These are phyloP conservation scores for Rhynchonycteris naso DNA, from an alignment of 2,797 vertebrate species.

Conservation along the genomic window DNA sequence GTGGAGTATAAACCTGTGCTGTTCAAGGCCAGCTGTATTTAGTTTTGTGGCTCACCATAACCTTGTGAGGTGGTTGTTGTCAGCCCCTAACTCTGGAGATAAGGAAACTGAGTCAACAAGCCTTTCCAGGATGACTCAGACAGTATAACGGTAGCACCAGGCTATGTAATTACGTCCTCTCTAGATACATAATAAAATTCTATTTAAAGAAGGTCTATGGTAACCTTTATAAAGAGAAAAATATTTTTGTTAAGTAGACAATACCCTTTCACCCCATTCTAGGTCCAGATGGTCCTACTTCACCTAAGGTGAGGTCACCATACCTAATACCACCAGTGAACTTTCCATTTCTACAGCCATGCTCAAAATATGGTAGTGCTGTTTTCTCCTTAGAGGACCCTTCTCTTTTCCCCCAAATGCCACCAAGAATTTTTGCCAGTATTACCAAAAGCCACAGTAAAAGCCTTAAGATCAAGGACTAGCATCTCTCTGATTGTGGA, in stretches of 20 bases:
- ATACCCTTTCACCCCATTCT: background rate
- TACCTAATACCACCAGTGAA: background rate
- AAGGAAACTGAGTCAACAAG: background rate
- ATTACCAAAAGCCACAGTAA: background rate
- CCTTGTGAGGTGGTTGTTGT: background rate
- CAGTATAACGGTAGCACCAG: no score
- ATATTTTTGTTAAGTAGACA: background rate
- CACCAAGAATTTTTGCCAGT: background rate
- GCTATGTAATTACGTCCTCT: background rate
- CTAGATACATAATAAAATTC: background rate
- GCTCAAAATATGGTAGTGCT: background rate
- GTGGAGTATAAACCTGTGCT: background rate
- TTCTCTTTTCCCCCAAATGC: background rate
- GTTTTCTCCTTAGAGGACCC: background rate
- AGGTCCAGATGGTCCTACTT: background rate
- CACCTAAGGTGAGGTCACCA: background rate
- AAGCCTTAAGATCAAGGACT: background rate
- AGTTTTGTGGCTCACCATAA: background rate
- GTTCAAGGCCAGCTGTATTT: background rate
- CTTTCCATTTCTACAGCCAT: background rate
- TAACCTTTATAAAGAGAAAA: background rate
- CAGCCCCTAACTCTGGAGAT: background rate
- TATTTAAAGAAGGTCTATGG: background rate
- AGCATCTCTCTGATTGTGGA: accelerated
- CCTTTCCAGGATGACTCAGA: background rate